Evolutionary conservation across 2,113 vertebrate genomes (phyloP).

Genomic region (Oncorhynchus tshawytscha): DNA sequence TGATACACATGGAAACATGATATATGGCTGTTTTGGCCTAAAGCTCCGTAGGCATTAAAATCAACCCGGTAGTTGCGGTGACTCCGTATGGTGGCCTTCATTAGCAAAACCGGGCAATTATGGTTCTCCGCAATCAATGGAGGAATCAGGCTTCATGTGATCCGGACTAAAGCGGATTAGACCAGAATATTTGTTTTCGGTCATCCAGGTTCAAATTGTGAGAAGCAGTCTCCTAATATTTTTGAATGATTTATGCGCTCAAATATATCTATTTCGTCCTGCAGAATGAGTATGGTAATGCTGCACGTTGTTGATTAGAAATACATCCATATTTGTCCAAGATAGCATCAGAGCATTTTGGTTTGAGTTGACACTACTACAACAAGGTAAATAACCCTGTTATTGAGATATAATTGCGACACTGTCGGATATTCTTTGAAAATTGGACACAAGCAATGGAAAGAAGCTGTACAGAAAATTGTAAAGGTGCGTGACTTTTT

Average conservation of each 20-base stretch:
- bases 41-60: too few relatives aligned
- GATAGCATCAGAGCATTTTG: not conserved
- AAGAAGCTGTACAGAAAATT: not conserved
- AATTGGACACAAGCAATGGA: not conserved
- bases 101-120: constrained; percentile 22
- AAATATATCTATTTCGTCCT: not conserved
- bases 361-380: not conserved
- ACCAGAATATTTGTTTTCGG: constrained; percentile 71
- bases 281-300: constrained; percentile 9
- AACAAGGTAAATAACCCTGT: too few relatives aligned
- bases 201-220: constrained; percentile 28
- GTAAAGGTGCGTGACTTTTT: not conserved
- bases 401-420: too few relatives aligned
- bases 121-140: constrained; percentile 71
- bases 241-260: not conserved
- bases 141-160: constrained; percentile 68
- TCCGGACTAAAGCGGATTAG: constrained; percentile 70
- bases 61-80: not conserved
- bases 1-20: too few relatives aligned
- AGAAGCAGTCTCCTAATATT: constrained; percentile 11
- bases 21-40: too few relatives aligned
- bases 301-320: not conserved
- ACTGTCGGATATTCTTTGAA: not conserved
- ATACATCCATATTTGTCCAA: not conserved
- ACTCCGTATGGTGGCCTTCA: constrained; percentile 35